Evolutionary conservation across 2,113 vertebrate genomes (phyloP), one percentile per base, ranked within the genome.

Genomic region (human): DNA sequence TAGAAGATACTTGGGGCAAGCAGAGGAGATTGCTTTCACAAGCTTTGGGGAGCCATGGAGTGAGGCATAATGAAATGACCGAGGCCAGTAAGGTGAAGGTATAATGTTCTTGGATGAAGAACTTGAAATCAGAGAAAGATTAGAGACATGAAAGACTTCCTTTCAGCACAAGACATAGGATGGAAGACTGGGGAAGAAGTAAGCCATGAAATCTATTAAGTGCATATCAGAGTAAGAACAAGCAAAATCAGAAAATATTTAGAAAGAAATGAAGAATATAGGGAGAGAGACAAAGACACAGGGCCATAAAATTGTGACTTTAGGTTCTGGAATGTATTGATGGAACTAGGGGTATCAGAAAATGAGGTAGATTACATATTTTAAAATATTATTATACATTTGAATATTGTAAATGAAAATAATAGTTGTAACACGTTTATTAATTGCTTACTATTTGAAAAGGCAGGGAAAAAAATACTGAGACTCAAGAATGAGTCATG

Each of bases 391-490:
- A 76, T 45, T 45, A 20, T 35, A 95, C 61, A 92, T 81, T 85
- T 96, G 38, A 83, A 84, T 92, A 93, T 75, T 79, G 78, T 66
- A 68, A 84, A 81, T 75, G 35, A 93, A 96, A 92, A 78, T 75
- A 38, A 48, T 55, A 76, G 59, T 73, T 76, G 7, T 55, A 50
- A 81, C 48, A 73, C 12, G 50, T 81, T 73, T 80, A 59, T 52
- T 61, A 61, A 20, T 45, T 84, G 43, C 61, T 93, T 73, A 97
- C 25, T 86, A 92, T 61, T 72, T 90, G 50, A 82, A 85, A 94
- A 90, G 55, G 32, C 17, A 82, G 23, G 17, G 61, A 78, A 79
- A 79, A 89, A 96, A 93, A 82, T 75, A 93, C 6, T 86, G 48
- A 94, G 81, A 87, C 32, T 80, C 55, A 81, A 94, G 38, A 90